Percentiles rank a stretch among this genome's conserved stretches.
These are phyloP conservation scores for Castor canadensis DNA, from an alignment of 2,113 vertebrate species.

Conservation along the genomic window DNA sequence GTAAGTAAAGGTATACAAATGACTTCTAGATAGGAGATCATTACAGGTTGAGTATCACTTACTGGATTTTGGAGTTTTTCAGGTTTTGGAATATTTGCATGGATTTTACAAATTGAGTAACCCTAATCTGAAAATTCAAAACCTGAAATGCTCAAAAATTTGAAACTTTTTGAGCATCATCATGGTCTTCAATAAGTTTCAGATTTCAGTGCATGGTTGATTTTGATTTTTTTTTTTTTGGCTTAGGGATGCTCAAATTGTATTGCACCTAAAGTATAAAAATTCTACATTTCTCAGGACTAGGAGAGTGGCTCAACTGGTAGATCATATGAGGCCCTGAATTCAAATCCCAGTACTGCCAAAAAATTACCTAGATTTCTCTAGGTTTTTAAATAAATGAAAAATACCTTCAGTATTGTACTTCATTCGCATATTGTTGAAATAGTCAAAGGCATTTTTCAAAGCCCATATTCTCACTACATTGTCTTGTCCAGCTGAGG, in stretches of 20 bases:
- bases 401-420: conserved; percentile 97
- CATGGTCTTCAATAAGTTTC: not conserved
- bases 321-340: too few species aligned
- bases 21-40: not conserved
- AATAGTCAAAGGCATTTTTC: conserved; percentile 98
- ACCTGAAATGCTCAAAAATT: not conserved
- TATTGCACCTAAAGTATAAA: conserved; percentile 22
- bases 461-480: conserved; percentile 98
- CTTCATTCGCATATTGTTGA: conserved; percentile 99
- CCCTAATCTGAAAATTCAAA: not conserved
- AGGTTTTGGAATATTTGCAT: not conserved
- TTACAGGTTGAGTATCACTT: not conserved
- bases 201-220: not conserved
- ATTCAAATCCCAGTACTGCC: too few species aligned
- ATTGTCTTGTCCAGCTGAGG: conserved; percentile 97
- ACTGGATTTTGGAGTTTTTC: not conserved
- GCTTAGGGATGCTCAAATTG: not conserved
- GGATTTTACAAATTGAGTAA: not conserved
- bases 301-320: too few species aligned
- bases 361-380: too few species aligned
- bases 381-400: not conserved
- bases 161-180: not conserved
- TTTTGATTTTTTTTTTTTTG: not conserved
- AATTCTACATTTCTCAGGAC: not conserved
- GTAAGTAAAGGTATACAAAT: conserved; percentile 17